phyloP scores from a whole-genome alignment of 2,888 invertebrate species.

The Odontocerum albicorne region DNA sequence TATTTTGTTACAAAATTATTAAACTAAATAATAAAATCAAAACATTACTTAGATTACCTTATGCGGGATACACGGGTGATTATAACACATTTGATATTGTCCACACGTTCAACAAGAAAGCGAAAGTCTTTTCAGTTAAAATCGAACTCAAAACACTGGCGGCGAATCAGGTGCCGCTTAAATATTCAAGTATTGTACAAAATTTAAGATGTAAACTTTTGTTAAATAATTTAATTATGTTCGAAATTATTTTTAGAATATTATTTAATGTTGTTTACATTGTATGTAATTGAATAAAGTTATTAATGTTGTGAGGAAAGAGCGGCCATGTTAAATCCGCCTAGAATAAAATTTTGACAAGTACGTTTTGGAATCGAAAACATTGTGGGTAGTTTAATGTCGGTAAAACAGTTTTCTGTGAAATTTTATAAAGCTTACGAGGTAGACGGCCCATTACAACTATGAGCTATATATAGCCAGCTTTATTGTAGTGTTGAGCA shows the following conservation, averaged over 20 bases:
- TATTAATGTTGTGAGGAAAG: slow-evolving; percentile 14
- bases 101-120: slow-evolving; percentile 21
- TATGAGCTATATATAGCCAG: too few species aligned
- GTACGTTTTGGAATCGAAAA: slow-evolving; percentile 16
- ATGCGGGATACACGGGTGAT: slow-evolving; percentile 3
- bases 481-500: too few species aligned
- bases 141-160: slow-evolving; percentile 22
- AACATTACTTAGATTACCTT: slow-evolving; percentile 12
- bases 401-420: slow-evolving; percentile 3
- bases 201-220: not conserved
- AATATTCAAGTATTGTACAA: not conserved
- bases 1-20: too few species aligned
- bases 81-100: slow-evolving; percentile 25
- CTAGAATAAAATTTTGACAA: slow-evolving; percentile 22
- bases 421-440: too few species aligned
- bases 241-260: too few species aligned
- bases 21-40: not conserved
- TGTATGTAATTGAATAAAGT: slow-evolving; percentile 19
- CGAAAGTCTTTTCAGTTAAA: slow-evolving; percentile 24
- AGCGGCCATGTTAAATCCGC: slow-evolving; percentile 24
- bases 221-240: too few species aligned
- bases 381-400: slow-evolving; percentile 19
- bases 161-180: slow-evolving; percentile 5
- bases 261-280: slow-evolving; percentile 16
- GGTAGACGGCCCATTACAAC: too few species aligned